Conservation (phyloP, 1,140 invertebrate genomes). For the Halotydeus destructor region DNA sequence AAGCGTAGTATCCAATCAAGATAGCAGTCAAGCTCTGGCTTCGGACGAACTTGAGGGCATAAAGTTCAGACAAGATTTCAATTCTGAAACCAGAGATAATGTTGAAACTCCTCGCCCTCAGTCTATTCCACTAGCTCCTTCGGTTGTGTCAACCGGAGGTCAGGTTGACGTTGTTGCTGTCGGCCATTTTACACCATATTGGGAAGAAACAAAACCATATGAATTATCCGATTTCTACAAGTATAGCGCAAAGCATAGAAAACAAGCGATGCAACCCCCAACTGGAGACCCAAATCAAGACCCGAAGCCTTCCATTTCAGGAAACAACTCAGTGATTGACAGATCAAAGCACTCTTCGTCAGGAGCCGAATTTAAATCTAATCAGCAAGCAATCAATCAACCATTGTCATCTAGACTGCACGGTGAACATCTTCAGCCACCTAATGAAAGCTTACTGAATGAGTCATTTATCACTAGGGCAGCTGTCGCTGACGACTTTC, state of each 20-base stretch:
- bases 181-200: slow-evolving; percentile 69
- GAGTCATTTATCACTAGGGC: too few species aligned
- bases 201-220: slow-evolving; percentile 82
- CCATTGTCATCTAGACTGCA: too few species aligned
- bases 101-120: slow-evolving; percentile 3
- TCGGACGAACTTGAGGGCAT: too few species aligned
- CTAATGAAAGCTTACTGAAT: too few species aligned
- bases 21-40: too few species aligned
- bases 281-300: not conserved
- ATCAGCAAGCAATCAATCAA: too few species aligned
- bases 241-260: slow-evolving; percentile 75
- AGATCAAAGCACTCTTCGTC: not conserved
- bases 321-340: not conserved
- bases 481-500: too few species aligned
- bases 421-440: too few species aligned
- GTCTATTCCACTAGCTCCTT: slow-evolving; percentile 2
- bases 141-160: slow-evolving; percentile 1
- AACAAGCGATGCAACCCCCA: slow-evolving; percentile 21
- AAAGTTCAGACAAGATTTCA: too few species aligned
- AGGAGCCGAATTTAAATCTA: too few species aligned
- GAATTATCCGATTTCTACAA: slow-evolving; percentile 95
- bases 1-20: too few species aligned
- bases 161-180: slow-evolving; percentile 48
- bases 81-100: not conserved
- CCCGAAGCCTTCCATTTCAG: not conserved